These are phyloP conservation scores for Pseudococcus viburni DNA, from an alignment of 2,888 invertebrate species.

Conservation along the genomic window DNA sequence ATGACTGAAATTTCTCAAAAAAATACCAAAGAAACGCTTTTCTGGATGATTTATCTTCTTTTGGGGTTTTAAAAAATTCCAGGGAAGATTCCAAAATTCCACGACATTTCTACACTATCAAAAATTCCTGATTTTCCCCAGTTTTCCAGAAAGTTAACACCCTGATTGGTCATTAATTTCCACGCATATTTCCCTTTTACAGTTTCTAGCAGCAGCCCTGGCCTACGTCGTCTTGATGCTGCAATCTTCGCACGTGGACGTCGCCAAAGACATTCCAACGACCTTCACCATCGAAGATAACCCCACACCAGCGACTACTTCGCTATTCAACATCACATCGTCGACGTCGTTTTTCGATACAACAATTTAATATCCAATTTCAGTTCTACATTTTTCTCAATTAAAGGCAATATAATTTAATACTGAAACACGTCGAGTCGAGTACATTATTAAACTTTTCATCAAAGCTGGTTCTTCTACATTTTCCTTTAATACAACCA, in stretches of 20 bases:
- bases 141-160: no score
- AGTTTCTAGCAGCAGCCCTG: constrained; percentile 49
- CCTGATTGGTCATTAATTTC: no score
- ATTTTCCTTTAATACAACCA: background rate
- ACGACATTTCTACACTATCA: no score
- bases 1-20: no score
- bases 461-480: constrained; percentile 2
- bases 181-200: no score
- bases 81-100: no score
- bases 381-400: background rate
- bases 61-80: no score
- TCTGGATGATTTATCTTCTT: no score
- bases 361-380: constrained; percentile 5
- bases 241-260: constrained; percentile 31
- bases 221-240: constrained; percentile 48
- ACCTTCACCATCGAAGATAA: background rate
- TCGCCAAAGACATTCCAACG: background rate
- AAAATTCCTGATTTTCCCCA: no score
- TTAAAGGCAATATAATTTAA: constrained; percentile 4
- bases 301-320: background rate
- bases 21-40: no score
- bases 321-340: background rate
- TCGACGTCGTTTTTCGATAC: background rate
- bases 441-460: constrained; percentile 2
- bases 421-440: background rate